Percentiles rank a stretch among this genome's conserved stretches.
phyloP scores from a whole-genome alignment of 2,113 vertebrate species.

The Caloenas nicobarica region DNA sequence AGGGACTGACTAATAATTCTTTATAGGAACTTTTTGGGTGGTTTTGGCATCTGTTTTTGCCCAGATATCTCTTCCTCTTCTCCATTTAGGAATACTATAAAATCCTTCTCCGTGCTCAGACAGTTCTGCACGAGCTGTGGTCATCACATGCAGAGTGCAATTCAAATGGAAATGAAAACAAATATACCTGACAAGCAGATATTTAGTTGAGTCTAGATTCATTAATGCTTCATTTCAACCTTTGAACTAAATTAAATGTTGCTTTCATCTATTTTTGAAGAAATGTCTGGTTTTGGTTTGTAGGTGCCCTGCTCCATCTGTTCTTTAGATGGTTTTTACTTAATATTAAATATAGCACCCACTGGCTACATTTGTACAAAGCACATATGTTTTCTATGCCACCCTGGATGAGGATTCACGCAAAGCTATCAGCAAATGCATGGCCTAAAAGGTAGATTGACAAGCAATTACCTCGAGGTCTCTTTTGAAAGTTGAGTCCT shows the following conservation, averaged over 20 bases:
- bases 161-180: not conserved
- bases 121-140: not conserved
- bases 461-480: not conserved
- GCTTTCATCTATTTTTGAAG: constrained; percentile 44
- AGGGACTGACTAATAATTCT: not conserved
- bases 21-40: not conserved
- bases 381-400: not conserved
- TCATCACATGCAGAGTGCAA: not conserved
- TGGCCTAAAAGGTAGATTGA: not conserved
- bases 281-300: not conserved
- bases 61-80: not conserved
- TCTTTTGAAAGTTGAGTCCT: not conserved
- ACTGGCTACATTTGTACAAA: not conserved
- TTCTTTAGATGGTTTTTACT: not conserved
- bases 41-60: not conserved
- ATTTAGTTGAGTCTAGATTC: not conserved
- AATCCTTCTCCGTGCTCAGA: not conserved
- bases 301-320: not conserved
- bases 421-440: not conserved
- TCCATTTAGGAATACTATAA: not conserved
- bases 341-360: not conserved
- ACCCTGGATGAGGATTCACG: not conserved
- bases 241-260: not conserved
- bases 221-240: constrained; percentile 16
- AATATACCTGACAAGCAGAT: not conserved